Base-by-base conservation (phyloP, 2,797 vertebrate genomes). In the Knipowitschia caucasica region DNA sequence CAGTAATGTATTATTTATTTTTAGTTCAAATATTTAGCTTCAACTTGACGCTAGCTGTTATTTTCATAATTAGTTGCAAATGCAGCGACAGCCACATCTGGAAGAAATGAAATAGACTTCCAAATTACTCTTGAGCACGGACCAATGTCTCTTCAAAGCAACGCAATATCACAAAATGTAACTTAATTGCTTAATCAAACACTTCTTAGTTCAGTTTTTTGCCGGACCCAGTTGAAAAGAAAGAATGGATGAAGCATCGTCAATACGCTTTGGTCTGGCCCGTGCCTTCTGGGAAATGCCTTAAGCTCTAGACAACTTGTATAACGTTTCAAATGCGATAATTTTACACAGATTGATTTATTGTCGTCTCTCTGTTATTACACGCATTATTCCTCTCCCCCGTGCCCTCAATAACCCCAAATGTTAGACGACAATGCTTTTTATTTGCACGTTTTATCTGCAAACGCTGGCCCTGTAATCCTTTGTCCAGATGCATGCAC, bases 401-500 rank as follows among this genome's bases (percentile, higher is more conserved):
- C 46, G 8, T 23, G 46, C 29, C 20, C 30, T 33, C 30, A 34
- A 23, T n/a, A 49, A 49, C 30, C 29, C 29, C 17, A n/a, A 49
- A 21, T 33, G 34, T 21, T 23, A 49, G 46, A 33, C 46, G 7
- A 49, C 46, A 49, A 49, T 49, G 46, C 27, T 30, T 33, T 49
- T 49, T 49, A 49, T 49, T 21, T 49, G 46, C 20, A 23, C 30
- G 18, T 14, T 34, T 49, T 47, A 31, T 47, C 45, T 47, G 25
- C 26, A 10, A 11, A 29, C 14, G 15, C 44, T 7, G 18, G 12
- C 11, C 11, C n/a, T n/a, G n/a, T 49, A 49, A 49, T 49, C 46
- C 46, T 23, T 21, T 31, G 46, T 49, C 46, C 46, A 49, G 29
- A 21, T 49, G 46, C 45, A 49, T 33, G 27, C 30, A 33, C 46